Evolutionary conservation across 2,888 invertebrate species (phyloP).

Genomic region (Poecilobothrus nobilitatus): DNA sequence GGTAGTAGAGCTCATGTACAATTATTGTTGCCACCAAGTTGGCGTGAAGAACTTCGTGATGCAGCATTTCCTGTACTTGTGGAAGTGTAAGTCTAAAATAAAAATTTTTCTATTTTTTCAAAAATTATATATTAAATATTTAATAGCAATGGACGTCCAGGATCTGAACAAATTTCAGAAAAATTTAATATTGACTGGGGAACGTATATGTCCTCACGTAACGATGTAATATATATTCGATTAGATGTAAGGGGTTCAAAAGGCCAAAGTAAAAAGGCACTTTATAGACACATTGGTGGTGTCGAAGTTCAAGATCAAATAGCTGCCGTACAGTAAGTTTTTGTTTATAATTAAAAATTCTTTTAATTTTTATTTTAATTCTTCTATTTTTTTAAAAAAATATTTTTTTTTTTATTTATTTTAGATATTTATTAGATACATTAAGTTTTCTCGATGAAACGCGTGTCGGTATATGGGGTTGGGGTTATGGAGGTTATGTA

Average conservation of each 20-base stretch:
- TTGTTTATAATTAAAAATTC: neutral
- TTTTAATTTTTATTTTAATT: neutral
- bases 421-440: conserved; percentile 67
- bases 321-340: conserved; percentile 60
- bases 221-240: conserved; percentile 82
- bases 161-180: conserved; percentile 82
- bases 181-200: conserved; percentile 84
- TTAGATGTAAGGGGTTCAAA: conserved; percentile 83
- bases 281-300: conserved; percentile 77
- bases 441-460: conserved; percentile 78
- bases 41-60: conserved; percentile 76
- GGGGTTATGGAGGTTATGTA: conserved; percentile 92
- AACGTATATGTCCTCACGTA: conserved; percentile 83
- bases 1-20: conserved; percentile 83
- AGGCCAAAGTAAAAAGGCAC: conserved; percentile 69
- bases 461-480: conserved; percentile 89
- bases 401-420: conserved; percentile 16
- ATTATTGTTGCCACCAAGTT: conserved; percentile 76
- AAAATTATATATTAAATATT: too few relatives aligned
- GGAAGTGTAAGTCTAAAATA: conserved; percentile 59
- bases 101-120: conserved; percentile 15
- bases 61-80: conserved; percentile 83
- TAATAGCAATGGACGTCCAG: conserved; percentile 88
- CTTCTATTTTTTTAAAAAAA: neutral
- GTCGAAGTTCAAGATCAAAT: conserved; percentile 90